Percentiles rank a stretch among this genome's conserved stretches.
Evolutionary conservation across 2,113 vertebrate species (phyloP).

Genomic region (Tor tambroides): DNA sequence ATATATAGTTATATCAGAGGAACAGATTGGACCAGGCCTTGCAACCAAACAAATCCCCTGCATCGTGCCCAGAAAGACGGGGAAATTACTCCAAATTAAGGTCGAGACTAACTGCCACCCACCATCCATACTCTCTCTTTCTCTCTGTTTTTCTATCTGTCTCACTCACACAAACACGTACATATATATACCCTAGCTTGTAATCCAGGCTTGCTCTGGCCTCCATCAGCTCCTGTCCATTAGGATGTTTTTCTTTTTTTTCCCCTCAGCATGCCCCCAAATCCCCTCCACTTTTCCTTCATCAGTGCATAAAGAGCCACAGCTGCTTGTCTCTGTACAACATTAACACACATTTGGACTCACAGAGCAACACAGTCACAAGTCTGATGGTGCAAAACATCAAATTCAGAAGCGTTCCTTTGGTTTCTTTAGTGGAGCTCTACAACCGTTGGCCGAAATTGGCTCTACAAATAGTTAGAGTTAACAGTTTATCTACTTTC

Average conservation of each 20-base stretch:
- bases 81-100: conserved; percentile 57
- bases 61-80: conserved; percentile 52
- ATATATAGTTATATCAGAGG: conserved; percentile 67
- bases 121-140: background rate
- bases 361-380: conserved; percentile 9
- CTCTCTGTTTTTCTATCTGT: background rate
- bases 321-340: conserved; percentile 53
- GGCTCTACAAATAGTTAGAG: background rate
- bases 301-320: conserved; percentile 53
- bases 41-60: conserved; percentile 66
- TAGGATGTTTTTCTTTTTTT: conserved; percentile 50
- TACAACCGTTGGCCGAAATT: background rate
- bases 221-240: conserved; percentile 65
- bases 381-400: conserved; percentile 2
- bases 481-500: background rate
- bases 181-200: conserved; percentile 46
- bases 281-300: conserved; percentile 59
- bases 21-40: conserved; percentile 68
- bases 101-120: conserved; percentile 47
- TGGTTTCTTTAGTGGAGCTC: background rate
- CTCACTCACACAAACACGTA: conserved; percentile 13
- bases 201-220: conserved; percentile 62
- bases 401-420: background rate
- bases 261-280: conserved; percentile 57
- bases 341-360: conserved; percentile 44